Percentiles rank a stretch among this genome's conserved stretches.
Evolutionary conservation across 2,797 vertebrate species (phyloP).

Genomic region (Setipinna tenuifilis): DNA sequence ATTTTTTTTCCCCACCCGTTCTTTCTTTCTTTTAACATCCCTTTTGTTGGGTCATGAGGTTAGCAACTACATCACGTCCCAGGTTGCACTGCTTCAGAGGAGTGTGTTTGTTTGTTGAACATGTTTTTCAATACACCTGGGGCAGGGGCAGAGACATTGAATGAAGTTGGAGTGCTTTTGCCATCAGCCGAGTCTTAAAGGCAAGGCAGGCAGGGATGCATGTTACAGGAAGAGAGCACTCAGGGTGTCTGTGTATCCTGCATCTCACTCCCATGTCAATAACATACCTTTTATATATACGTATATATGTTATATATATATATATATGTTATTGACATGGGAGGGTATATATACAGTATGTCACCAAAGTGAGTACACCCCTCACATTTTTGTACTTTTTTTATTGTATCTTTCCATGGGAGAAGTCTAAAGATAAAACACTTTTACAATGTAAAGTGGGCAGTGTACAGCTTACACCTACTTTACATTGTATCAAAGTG

Average conservation of each 20-base stretch:
- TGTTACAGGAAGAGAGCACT: not conserved
- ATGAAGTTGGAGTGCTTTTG: not conserved
- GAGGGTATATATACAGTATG: no score
- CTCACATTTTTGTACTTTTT: no score
- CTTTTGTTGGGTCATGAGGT: not conserved
- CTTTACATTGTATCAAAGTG: no score
- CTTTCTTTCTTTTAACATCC: not conserved
- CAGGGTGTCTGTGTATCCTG: not conserved
- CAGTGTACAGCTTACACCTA: no score
- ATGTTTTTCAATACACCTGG: not conserved
- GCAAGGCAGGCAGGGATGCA: not conserved
- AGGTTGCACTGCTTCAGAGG: not conserved
- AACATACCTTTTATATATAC: not conserved
- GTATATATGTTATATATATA: no score
- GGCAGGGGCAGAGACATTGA: not conserved
- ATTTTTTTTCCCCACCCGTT: not conserved
- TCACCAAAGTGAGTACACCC: no score
- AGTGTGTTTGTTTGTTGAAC: not conserved
- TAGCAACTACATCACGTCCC: not conserved
- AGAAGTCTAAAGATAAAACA: no score
- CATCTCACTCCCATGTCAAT: not conserved
- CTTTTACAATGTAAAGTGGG: no score
- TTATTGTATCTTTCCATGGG: no score
- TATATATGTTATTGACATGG: no score
- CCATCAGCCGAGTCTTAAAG: not conserved